phyloP scores from a whole-genome alignment of 2,113 vertebrate genomes.

The Sardina pilchardus region DNA sequence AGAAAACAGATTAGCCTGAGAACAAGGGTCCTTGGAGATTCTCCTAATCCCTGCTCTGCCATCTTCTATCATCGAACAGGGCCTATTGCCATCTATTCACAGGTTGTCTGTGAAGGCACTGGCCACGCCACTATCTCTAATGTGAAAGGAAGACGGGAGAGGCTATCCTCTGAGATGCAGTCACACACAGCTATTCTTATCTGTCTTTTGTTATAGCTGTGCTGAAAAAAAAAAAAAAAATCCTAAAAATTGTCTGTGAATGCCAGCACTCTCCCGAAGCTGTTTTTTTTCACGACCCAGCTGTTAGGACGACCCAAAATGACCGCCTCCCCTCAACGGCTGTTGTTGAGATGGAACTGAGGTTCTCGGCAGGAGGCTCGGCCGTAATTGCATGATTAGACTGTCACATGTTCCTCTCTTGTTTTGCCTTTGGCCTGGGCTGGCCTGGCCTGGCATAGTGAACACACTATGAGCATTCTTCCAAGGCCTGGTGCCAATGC shows the following conservation, averaged over 20 bases:
- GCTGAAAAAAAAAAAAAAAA: constrained; percentile 47
- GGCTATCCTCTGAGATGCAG: not conserved
- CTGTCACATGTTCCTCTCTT: constrained; percentile 47
- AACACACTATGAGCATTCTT: not conserved
- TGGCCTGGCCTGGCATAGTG: not conserved
- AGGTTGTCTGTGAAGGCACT: not conserved
- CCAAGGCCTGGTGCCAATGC: not conserved
- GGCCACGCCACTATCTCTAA: not conserved
- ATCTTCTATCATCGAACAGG: not conserved
- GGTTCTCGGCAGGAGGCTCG: constrained; percentile 57
- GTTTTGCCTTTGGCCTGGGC: not conserved
- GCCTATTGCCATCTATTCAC: not conserved
- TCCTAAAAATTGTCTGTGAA: constrained; percentile 44
- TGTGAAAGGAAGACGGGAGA: not conserved
- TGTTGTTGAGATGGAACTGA: constrained; percentile 11
- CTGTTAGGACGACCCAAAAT: constrained; percentile 48
- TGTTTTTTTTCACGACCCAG: constrained; percentile 11
- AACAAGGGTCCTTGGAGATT: constrained; percentile 16
- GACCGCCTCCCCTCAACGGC: not conserved
- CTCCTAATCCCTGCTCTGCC: not conserved
- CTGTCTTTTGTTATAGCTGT: constrained; percentile 38
- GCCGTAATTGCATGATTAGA: constrained; percentile 54
- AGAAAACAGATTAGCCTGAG: not conserved
- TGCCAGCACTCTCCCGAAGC: constrained; percentile 52
- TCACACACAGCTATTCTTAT: not conserved